These are phyloP conservation scores for Dendroctonus ponderosae DNA, from an alignment of 1,140 invertebrate genomes.

Conservation along the genomic window DNA sequence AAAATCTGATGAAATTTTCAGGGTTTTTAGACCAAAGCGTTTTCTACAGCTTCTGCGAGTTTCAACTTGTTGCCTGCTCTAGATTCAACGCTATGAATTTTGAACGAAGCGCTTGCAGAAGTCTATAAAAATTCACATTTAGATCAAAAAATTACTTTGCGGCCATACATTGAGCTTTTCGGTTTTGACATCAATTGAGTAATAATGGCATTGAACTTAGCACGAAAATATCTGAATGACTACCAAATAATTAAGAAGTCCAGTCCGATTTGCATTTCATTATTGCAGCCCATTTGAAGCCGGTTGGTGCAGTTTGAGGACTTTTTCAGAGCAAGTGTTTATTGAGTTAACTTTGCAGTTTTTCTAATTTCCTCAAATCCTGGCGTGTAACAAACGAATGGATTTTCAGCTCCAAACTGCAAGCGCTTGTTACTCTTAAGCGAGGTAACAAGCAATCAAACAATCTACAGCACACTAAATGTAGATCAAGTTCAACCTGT, in stretches of 20 bases:
- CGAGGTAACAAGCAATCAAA: neutral
- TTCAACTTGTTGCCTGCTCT: too few relatives aligned
- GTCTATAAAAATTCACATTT: too few relatives aligned
- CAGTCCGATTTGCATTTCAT: neutral
- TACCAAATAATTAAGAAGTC: neutral
- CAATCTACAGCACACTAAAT: constrained; percentile 5
- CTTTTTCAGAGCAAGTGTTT: neutral
- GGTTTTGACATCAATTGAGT: too few relatives aligned
- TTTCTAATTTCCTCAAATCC: neutral
- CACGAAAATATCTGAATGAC: neutral
- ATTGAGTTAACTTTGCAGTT: neutral
- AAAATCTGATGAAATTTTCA: too few relatives aligned
- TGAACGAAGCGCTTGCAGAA: too few relatives aligned
- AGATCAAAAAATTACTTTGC: too few relatives aligned
- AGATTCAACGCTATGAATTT: too few relatives aligned
- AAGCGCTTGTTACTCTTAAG: neutral
- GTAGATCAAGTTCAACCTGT: constrained; percentile 16
- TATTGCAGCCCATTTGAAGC: neutral
- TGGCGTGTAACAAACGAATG: neutral
- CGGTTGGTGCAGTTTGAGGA: neutral
- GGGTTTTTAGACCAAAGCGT: too few relatives aligned
- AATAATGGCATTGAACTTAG: too few relatives aligned
- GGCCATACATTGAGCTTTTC: too few relatives aligned
- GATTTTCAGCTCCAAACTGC: neutral
- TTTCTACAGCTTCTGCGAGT: too few relatives aligned